Evolutionary conservation across 2,888 invertebrate species (phyloP).

Genomic region (Scaptomyza reducta): DNA sequence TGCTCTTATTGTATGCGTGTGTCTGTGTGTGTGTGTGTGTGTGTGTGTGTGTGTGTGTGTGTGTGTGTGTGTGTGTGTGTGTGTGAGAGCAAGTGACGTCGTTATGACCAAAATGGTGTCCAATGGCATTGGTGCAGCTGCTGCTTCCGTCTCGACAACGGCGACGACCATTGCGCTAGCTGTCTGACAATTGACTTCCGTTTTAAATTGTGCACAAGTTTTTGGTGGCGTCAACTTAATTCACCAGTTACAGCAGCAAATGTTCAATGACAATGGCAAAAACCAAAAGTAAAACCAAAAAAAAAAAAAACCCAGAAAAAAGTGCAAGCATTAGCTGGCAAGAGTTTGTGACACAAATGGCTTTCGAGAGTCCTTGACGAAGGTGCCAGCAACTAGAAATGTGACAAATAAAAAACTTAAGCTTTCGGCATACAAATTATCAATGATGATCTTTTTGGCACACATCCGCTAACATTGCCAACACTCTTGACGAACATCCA

Average conservation of each 20-base stretch:
- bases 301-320: conserved; percentile 19
- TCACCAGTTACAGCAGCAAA: conserved; percentile 9
- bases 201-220: conserved; percentile 76
- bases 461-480: not conserved
- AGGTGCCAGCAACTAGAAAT: conserved; percentile 55
- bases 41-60: conserved; percentile 25
- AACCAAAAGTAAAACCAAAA: conserved; percentile 11
- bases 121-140: conserved; percentile 54
- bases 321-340: conserved; percentile 18
- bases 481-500: not conserved
- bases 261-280: not conserved
- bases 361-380: conserved; percentile 65
- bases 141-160: conserved; percentile 66
- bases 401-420: conserved; percentile 33
- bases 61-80: conserved; percentile 12
- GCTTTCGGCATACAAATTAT: conserved; percentile 29
- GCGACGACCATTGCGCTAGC: conserved; percentile 63
- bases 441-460: conserved; percentile 34
- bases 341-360: conserved; percentile 25
- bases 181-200: conserved; percentile 77
- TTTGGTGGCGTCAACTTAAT: conserved; percentile 56
- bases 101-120: conserved; percentile 49
- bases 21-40: conserved; percentile 6
- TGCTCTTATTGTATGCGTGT: conserved; percentile 20
- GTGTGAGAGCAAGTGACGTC: conserved; percentile 20